These are phyloP conservation scores for Lepidurus couesii DNA, from an alignment of 1,140 invertebrate species.

Conservation along the genomic window DNA sequence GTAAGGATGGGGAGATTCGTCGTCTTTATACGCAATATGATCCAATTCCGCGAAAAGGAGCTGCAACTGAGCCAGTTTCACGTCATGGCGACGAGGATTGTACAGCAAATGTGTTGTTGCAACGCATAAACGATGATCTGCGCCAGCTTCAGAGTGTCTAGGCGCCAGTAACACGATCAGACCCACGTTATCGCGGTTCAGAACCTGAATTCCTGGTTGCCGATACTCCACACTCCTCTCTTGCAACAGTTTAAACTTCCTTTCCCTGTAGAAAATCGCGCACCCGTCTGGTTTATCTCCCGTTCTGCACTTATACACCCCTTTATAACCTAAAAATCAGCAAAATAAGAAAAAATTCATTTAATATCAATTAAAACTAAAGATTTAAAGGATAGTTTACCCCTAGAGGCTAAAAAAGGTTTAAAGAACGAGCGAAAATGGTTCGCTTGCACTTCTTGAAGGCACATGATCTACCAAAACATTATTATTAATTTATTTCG, in stretches of 20 bases:
- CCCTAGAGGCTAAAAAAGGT: constrained; percentile 42
- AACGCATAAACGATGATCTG: constrained; percentile 50
- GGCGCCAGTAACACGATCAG: constrained; percentile 65
- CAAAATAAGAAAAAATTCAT: constrained; percentile 29
- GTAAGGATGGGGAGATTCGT: constrained; percentile 45
- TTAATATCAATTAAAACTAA: constrained; percentile 7
- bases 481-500: constrained; percentile 35
- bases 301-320: constrained; percentile 68
- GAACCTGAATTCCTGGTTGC: constrained; percentile 47
- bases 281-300: constrained; percentile 68
- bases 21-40: constrained; percentile 57
- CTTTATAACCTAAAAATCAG: constrained; percentile 52
- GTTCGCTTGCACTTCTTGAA: constrained; percentile 80
- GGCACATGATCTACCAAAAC: constrained; percentile 62
- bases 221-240: constrained; percentile 57
- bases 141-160: constrained; percentile 13
- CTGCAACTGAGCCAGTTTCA: constrained; percentile 77
- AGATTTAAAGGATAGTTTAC: constrained; percentile 41
- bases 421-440: constrained; percentile 59
- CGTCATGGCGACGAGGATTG: constrained; percentile 79
- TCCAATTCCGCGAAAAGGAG: constrained; percentile 76
- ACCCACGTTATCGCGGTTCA: constrained; percentile 83
- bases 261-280: constrained; percentile 68
- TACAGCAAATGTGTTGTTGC: constrained; percentile 93
- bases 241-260: constrained; percentile 57